Percentiles rank a stretch among this genome's conserved stretches.
These are phyloP conservation scores for Ametastegia equiseti DNA, from an alignment of 2,888 invertebrate species.

Conservation along the genomic window DNA sequence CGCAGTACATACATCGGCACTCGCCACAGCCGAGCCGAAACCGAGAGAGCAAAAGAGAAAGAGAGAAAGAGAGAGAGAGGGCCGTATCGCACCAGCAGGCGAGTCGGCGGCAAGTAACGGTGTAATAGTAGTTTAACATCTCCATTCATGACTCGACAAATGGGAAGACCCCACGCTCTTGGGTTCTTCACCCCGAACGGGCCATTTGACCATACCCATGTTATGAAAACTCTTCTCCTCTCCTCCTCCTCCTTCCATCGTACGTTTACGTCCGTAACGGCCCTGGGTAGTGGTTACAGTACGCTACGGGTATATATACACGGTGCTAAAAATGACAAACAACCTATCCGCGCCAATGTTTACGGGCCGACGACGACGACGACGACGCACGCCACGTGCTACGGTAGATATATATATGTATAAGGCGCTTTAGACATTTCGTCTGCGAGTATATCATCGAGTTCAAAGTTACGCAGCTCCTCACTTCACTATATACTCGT, in stretches of 20 bases:
- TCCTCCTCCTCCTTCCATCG: neutral
- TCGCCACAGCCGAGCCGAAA: constrained; percentile 26
- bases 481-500: no score
- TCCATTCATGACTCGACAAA: constrained; percentile 51
- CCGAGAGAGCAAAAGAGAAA: neutral
- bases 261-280: neutral
- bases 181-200: constrained; percentile 1
- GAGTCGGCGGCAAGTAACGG: constrained; percentile 47
- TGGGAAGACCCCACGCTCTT: constrained; percentile 13
- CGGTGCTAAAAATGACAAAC: no score
- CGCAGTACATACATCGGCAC: constrained; percentile 10
- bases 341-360: no score
- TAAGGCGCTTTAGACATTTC: no score
- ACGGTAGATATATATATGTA: no score
- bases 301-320: neutral
- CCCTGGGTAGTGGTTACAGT: neutral
- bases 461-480: no score
- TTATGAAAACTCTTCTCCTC: constrained; percentile 1
- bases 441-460: no score
- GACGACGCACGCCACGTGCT: no score
- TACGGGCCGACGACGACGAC: no score
- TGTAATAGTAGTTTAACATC: constrained; percentile 49
- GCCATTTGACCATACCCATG: neutral
- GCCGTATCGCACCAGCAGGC: constrained; percentile 41
- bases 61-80: no score